Conservation (phyloP, 2,113 vertebrate genomes). For the Galbula dea region DNA sequence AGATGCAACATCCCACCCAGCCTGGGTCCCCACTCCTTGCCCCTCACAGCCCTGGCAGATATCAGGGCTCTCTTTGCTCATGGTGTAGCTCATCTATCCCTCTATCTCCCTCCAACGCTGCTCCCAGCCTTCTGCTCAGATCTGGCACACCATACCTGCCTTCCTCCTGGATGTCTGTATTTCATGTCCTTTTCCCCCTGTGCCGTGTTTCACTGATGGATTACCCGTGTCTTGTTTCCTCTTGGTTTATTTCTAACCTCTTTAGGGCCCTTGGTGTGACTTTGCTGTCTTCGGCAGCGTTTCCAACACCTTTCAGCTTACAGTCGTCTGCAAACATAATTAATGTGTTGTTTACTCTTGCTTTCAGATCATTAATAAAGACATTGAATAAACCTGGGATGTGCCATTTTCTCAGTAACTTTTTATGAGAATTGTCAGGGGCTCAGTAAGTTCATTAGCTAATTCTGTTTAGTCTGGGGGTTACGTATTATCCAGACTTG, state of each 20-base stretch:
- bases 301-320: slow-evolving; percentile 43
- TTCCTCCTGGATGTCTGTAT: not conserved
- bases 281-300: slow-evolving; percentile 34
- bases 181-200: not conserved
- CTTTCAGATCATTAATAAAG: slow-evolving; percentile 74
- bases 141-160: not conserved
- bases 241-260: not conserved
- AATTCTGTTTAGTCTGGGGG: slow-evolving; percentile 50
- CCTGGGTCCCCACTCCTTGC: not conserved
- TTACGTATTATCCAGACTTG: slow-evolving; percentile 7
- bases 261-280: not conserved
- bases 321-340: slow-evolving; percentile 63
- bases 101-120: not conserved
- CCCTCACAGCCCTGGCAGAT: accelerated
- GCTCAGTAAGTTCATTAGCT: slow-evolving; percentile 51
- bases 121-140: not conserved
- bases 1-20: not conserved
- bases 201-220: not conserved
- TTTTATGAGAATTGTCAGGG: slow-evolving; percentile 46
- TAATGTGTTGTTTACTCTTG: slow-evolving; percentile 70
- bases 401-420: not conserved
- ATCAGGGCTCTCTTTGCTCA: not conserved
- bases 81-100: accelerated
- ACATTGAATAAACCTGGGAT: slow-evolving; percentile 60
- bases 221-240: not conserved